A percentile compares a stretch with the other conserved stretches of the same genome.
These are phyloP conservation scores for Lutraria lutraria DNA, from an alignment of 2,888 invertebrate species.

Conservation along the genomic window DNA sequence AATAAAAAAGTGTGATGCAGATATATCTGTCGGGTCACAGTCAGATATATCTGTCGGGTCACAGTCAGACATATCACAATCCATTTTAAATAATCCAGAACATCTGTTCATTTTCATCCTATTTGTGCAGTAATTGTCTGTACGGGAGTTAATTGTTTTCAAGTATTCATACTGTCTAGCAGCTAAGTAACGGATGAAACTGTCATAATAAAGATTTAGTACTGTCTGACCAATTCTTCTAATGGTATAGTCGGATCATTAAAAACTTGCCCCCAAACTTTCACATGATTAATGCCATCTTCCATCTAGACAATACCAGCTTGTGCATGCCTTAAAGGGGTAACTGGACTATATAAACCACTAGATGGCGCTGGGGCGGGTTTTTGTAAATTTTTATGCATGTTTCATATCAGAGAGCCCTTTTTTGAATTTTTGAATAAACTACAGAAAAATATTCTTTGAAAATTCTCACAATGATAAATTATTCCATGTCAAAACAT, in stretches of 20 bases:
- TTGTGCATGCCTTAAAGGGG: background rate
- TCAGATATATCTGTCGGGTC: background rate
- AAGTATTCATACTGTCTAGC: background rate
- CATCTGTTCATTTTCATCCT: background rate
- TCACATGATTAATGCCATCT: background rate
- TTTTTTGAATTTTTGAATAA: too few species aligned
- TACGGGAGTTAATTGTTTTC: background rate
- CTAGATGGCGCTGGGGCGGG: too few species aligned
- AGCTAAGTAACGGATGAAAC: background rate
- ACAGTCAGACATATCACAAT: background rate
- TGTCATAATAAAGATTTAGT: background rate
- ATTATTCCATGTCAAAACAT: too few species aligned
- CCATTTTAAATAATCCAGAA: background rate
- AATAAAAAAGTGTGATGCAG: background rate
- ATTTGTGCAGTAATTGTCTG: background rate
- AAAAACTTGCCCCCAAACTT: background rate
- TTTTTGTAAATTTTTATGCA: too few species aligned
- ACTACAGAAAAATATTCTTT: too few species aligned
- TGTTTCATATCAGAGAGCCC: too few species aligned
- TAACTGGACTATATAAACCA: too few species aligned
- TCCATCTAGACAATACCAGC: background rate
- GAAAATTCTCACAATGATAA: too few species aligned
- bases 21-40: background rate
- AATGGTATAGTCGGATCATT: background rate
- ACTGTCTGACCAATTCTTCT: slow-evolving; percentile 4